Evolutionary conservation across 2,888 invertebrate species (phyloP).

Genomic region (Anoplius nigerrimus): DNA sequence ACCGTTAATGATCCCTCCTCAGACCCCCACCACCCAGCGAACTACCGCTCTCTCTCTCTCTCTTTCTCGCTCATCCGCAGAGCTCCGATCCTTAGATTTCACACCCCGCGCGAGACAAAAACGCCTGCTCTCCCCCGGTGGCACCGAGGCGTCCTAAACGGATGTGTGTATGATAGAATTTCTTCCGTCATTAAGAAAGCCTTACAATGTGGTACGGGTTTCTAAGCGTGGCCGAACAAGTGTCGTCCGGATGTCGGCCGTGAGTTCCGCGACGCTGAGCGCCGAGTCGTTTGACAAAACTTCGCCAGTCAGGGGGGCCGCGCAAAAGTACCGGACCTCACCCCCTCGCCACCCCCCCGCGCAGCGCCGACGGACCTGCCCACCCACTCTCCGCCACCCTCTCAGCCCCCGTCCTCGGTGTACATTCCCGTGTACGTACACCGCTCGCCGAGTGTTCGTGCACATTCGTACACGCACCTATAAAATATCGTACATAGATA

Average conservation of each 20-base stretch:
- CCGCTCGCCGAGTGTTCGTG: neutral
- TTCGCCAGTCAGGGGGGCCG: slow-evolving; percentile 27
- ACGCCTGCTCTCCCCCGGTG: slow-evolving; percentile 57
- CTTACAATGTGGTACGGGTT: slow-evolving; percentile 68
- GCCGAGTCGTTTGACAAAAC: slow-evolving; percentile 47
- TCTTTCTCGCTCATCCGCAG: too few relatives aligned
- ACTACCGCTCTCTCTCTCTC: slow-evolving; percentile 32
- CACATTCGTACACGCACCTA: neutral
- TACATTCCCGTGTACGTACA: neutral
- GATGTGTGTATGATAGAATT: slow-evolving; percentile 73
- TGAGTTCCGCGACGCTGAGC: neutral
- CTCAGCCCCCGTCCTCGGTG: neutral
- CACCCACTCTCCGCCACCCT: slow-evolving; percentile 11
- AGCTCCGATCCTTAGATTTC: slow-evolving; percentile 62
- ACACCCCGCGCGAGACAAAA: slow-evolving; percentile 62
- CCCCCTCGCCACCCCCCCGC: slow-evolving; percentile 22
- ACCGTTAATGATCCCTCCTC: slow-evolving; percentile 66
- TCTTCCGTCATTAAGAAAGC: slow-evolving; percentile 75
- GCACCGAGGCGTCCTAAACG: slow-evolving; percentile 68
- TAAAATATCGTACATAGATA: neutral
- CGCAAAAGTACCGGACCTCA: slow-evolving; percentile 47
- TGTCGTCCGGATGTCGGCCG: slow-evolving; percentile 49
- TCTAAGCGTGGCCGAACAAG: slow-evolving; percentile 59
- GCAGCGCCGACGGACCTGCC: slow-evolving; percentile 17
- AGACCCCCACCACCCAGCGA: slow-evolving; percentile 22